Base-by-base conservation (phyloP, 2,113 vertebrate species). In the Lanius ludovicianus region DNA sequence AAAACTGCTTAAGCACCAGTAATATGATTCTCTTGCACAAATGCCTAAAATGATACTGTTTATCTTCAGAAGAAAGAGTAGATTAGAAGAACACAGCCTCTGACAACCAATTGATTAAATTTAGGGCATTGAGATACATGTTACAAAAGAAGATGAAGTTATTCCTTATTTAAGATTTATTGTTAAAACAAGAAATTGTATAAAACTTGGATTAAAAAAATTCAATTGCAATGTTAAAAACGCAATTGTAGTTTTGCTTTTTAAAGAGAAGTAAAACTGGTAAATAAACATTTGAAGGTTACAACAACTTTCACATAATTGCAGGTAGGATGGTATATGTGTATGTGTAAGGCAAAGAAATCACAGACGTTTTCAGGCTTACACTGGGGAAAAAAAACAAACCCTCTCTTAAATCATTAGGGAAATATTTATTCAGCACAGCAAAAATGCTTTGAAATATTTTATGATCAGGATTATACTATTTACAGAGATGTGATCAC, bases 1-100 rank as follows among this genome's bases (percentile, higher is more conserved):
- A 98, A 98, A 98, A 98, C 98, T 98, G 98, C 98, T 98, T 98
- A 98, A 98, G 98, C 98, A 98, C 98, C 98, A 98, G 98, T 98
- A 98, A 98, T 98, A 98, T 98, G 97, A 98, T 98, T 98, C 97
- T 97, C 98, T 97, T 97, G 97, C 97, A 98, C 97, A 98, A 98
- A 98, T 97, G 97, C 97, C 96, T 98, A 97, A 98, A 98, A 98
- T 98, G 97, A 98, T 98, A 98, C 98, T 97, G 97, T 98, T 98
- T 98, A 98, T 98, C 98, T 98, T 98, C 96, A 97, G 97, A 97
- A 98, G 98, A 98, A 98, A 98, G 82, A 96, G 97, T 98, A 98
- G 97, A 98, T 98, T 98, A 98, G 97, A 97, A 98, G 96, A 98
- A 98, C 96, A 98, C 91, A 97, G 89, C 91, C 96, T 97, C 93